These are phyloP conservation scores for Odontomachus brunneus DNA, from an alignment of 1,140 invertebrate species.

Conservation along the genomic window DNA sequence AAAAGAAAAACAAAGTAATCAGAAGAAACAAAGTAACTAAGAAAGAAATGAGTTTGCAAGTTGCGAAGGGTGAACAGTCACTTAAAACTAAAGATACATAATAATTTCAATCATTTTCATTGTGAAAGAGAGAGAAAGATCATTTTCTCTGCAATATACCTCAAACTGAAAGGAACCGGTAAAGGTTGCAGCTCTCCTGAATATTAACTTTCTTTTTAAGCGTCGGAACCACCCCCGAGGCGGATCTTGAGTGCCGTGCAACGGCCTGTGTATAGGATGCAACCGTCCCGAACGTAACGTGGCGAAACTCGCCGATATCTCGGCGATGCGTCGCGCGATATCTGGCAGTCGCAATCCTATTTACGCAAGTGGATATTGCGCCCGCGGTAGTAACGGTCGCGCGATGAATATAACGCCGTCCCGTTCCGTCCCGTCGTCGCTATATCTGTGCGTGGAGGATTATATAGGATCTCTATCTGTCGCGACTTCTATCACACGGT, in stretches of 20 bases:
- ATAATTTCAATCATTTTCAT: too few relatives aligned
- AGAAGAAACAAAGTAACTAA: too few relatives aligned
- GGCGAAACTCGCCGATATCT: conserved; percentile 31
- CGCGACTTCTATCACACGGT: background rate
- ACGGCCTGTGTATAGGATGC: background rate
- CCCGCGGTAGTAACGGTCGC: conserved; percentile 6
- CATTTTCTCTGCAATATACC: too few relatives aligned
- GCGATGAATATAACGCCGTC: conserved; percentile 22
- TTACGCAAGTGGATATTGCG: conserved; percentile 76
- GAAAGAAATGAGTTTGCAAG: too few relatives aligned
- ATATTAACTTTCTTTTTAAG: too few relatives aligned
- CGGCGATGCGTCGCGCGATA: conserved; percentile 67
- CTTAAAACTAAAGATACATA: too few relatives aligned
- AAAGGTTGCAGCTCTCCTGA: too few relatives aligned
- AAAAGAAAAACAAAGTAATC: too few relatives aligned
- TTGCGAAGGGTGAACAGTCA: too few relatives aligned
- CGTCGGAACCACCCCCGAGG: too few relatives aligned
- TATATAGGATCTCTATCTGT: conserved; percentile 44
- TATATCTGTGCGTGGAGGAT: background rate
- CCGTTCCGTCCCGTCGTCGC: background rate
- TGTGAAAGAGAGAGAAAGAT: too few relatives aligned
- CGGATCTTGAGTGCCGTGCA: background rate
- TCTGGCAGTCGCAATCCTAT: conserved; percentile 69
- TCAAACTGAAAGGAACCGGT: too few relatives aligned
- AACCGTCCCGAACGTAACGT: background rate